Base-by-base conservation (phyloP, 2,797 vertebrate genomes). In the Pteronotus mesoamericanus region DNA sequence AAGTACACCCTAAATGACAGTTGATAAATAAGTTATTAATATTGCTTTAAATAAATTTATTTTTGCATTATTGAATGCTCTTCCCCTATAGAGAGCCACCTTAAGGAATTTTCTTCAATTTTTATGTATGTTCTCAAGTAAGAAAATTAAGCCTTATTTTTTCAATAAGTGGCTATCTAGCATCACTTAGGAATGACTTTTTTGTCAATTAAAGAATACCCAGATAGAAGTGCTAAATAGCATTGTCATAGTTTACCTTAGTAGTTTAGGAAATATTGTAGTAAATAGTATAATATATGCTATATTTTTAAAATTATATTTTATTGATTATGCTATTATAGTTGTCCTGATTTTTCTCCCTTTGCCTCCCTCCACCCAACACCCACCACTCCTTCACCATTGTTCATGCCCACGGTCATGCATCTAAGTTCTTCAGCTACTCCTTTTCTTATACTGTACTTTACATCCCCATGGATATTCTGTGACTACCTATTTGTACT, bases 201-300 rank as follows among this genome's bases (percentile, higher is more conserved):
- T 72, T 75, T 61, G 10, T 85, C 32, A 10, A 14, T 68, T 79
- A 61, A 80, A 79, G 29, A 85, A 64, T 79, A 82, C 18, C 22
- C 26, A 61, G 32, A 44, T 15, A 85, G 5, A 94, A 29, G 3
- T 87, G 24, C 69, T 74, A 74, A 71, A 77, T 32, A 42, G 26
- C 42, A 46, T 37, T 61, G 19, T 77, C 71, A n/a, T 74, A 46
- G 18, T 11, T 39, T 86, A 61, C 29, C 34, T 59, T 59, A n/a
- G 18, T 86, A 68, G 83, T 94, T 94, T 68, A 83, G 59, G 91
- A 91, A 61, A 86, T 91, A 77, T 32, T 91, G 83, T n/a, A 79
- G 16, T 79, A 55, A 55, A 37, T 37, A 61, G 39, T 11, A 53
- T 15, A 48, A 34, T 64, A 21, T 26, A 77, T 74, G n/a, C 37